These are phyloP conservation scores for Cariama cristata DNA, from an alignment of 2,113 vertebrate genomes.

Conservation along the genomic window DNA sequence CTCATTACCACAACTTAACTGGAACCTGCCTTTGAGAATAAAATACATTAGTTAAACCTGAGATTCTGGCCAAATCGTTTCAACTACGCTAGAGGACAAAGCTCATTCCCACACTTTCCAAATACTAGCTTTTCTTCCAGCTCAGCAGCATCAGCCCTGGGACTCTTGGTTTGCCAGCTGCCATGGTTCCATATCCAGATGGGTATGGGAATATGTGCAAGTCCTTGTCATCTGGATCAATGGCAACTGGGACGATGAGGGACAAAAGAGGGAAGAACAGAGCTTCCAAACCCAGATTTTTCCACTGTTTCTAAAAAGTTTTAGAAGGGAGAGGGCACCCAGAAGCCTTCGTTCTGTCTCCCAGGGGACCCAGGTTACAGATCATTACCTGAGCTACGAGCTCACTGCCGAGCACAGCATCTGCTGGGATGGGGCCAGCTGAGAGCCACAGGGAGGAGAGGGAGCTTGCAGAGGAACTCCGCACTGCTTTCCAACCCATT, in stretches of 20 bases:
- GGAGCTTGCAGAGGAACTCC: not conserved
- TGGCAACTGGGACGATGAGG: not conserved
- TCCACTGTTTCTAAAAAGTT: not conserved
- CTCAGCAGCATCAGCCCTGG: not conserved
- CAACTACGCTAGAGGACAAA: not conserved
- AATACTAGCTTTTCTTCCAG: not conserved
- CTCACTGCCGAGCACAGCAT: not conserved
- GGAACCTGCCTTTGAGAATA: not conserved
- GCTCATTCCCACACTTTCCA: not conserved
- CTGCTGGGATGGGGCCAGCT: not conserved
- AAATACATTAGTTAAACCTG: not conserved
- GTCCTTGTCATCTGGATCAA: not conserved
- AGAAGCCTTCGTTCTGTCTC: not conserved
- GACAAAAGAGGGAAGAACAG: not conserved
- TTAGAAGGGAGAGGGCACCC: not conserved
- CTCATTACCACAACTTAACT: not conserved
- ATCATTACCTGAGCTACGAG: not conserved
- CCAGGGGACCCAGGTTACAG: not conserved
- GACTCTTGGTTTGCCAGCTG: not conserved
- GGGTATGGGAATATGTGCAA: not conserved
- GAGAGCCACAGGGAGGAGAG: not conserved
- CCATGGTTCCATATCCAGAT: not conserved
- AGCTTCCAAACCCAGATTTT: not conserved
- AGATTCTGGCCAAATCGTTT: not conserved
- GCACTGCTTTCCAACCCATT: not conserved